Conservation (phyloP, 2,888 invertebrate genomes). For the Trissolcus japonicus region DNA sequence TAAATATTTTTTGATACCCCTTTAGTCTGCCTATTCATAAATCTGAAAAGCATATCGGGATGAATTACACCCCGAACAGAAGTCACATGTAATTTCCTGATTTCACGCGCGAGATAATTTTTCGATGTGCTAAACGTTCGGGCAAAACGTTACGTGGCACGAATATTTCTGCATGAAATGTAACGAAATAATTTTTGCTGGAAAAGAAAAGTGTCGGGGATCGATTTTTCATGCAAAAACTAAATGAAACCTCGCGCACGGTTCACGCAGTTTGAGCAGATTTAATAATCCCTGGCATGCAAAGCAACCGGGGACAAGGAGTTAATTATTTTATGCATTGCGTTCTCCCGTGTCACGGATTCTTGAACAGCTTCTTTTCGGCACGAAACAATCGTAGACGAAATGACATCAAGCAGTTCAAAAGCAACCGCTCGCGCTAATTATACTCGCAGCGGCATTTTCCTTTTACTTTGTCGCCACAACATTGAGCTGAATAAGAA, state of each 20-base stretch:
- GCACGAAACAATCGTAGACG: constrained; percentile 50
- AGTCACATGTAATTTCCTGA: constrained; percentile 35
- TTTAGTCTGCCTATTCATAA: too few species aligned
- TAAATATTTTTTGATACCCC: too few species aligned
- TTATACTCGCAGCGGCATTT: constrained; percentile 34
- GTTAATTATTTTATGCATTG: constrained; percentile 44
- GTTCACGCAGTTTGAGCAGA: constrained; percentile 22
- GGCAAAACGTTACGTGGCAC: not conserved
- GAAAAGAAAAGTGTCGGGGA: not conserved
- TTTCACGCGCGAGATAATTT: constrained; percentile 17
- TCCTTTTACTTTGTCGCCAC: constrained; percentile 30
- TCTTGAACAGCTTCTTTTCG: constrained; percentile 51
- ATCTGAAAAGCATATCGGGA: not conserved
- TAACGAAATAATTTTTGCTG: not conserved
- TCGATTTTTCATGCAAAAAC: not conserved
- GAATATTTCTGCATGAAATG: constrained; percentile 11
- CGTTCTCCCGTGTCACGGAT: constrained; percentile 25
- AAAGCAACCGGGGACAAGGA: constrained; percentile 21
- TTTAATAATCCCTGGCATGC: constrained; percentile 23
- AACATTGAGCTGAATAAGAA: constrained; percentile 13
- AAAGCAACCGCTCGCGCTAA: constrained; percentile 37
- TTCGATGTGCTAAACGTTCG: not conserved
- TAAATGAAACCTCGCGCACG: not conserved
- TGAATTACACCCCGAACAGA: constrained; percentile 5
- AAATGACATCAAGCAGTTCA: constrained; percentile 42